Base-by-base conservation (phyloP, 2,113 vertebrate species). In the Cryptomyrus ogoouensis region DNA sequence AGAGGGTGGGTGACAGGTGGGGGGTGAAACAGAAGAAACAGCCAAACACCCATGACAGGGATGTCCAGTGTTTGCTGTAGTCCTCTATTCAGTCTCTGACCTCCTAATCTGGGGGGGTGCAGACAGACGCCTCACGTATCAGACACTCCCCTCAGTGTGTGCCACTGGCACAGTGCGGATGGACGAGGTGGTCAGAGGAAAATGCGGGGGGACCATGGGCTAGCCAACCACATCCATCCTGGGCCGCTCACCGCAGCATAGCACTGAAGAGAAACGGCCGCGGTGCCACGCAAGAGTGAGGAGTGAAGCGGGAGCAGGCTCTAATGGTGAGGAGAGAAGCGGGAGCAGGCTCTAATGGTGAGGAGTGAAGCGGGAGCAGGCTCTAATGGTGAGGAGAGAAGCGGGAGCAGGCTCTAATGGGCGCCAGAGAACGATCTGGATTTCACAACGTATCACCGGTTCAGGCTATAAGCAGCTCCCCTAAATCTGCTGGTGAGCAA, bases 1-100 rank as follows among this genome's bases (percentile, higher is more conserved):
- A 6, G 83, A n/a, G 13, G 83, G 80, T 3, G 53, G 47, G 52
- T 13, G 27, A 70, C 31, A 42, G 87, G 46, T 39, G 6, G 5
- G 27, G 21, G 49, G 74, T 21, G 24, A 77, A 86, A 90, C 83
- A 92, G 90, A 5, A 49, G 66, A 10, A 24, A 49, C 84, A 46
- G 66, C 89, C 6, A 50, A 58, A 56, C 31, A 15, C 10, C 90
- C 86, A 62, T 27, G 46, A 84, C 52, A 56, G 21, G 24, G 27
- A 90, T n/a, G 47, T 49, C n/a, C 21, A 49, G 21, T 19, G 35
- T 80, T 31, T 39, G 31, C 74, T 39, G 74, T 39, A 35, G 35
- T 80, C 3, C 12, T 80, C 35, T 80, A 13, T 80, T 15, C 74
- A 39, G 27, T 39, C 35, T 15, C 74, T 31, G 31, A 35, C 35